A percentile compares a stretch with the other conserved stretches of the same genome.
Conservation (phyloP, 2,113 vertebrate species). For the Neolamprologus devosi region DNA sequence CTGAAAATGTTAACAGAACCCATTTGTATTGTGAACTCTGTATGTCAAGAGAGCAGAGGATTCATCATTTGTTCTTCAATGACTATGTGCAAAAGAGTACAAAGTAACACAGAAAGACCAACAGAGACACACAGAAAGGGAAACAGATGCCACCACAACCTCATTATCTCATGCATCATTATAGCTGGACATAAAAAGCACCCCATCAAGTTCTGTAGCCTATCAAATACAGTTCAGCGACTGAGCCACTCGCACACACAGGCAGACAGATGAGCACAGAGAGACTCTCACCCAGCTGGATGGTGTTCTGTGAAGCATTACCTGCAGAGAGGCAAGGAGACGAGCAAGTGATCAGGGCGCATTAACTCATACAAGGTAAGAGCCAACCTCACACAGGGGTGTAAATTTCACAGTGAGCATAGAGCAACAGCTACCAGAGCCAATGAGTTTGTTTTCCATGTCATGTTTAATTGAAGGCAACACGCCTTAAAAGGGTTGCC, state of each 20-base stretch:
- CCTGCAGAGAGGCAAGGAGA: constrained; percentile 48
- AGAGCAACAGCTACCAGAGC: not conserved
- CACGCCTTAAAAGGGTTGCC: not conserved
- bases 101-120: not conserved
- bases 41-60: not conserved
- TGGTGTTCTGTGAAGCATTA: constrained; percentile 54
- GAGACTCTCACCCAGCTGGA: constrained; percentile 59
- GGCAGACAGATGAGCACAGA: not conserved
- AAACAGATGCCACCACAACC: not conserved
- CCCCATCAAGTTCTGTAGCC: not conserved
- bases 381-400: not conserved
- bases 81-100: not conserved
- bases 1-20: not conserved
- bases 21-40: not conserved
- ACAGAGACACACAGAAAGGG: not conserved
- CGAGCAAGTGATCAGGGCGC: not conserved
- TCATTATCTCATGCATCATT: not conserved
- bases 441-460: not conserved
- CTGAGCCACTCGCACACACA: not conserved
- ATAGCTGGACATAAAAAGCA: constrained; percentile 1
- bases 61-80: not conserved
- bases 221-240: constrained; percentile 8
- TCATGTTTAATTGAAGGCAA: not conserved
- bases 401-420: not conserved
- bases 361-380: not conserved